Base-by-base conservation (phyloP, 1,140 invertebrate genomes). In the Sinonovacula constricta region DNA sequence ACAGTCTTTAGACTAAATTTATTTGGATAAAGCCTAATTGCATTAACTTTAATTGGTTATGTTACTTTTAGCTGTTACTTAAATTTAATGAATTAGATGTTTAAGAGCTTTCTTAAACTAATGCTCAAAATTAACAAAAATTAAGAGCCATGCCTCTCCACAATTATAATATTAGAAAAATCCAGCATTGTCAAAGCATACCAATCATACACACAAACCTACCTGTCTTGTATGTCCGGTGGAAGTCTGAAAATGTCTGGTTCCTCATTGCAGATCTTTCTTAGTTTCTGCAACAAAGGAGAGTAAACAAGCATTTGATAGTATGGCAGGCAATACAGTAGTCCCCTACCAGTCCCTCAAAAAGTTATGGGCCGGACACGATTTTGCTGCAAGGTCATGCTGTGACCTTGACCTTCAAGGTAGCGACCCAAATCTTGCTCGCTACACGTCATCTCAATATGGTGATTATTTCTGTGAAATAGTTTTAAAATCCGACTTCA, bases 211-310 rank as follows among this genome's bases (percentile, higher is more conserved):
- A 28, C 15, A 33, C 18, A 22, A 14, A 30, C 80, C 82, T 62
- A 88, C 88, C 86, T 87, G 62, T 82, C 75, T 67, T 88, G 81
- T 5, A 89, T 60, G 65, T 89, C 88, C 51, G 79, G 76, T 24
- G 86, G 84, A 57, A 89, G 80, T 72, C 71, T 79, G 63, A 89
- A 89, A 30, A 88, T 83, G 12, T 85, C 85, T 56, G 88, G 87
- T 56, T 86, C 86, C 56, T 88, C 83, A 66, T 83, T 76, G 63
- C 86, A 85, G 45, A 89, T 88, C 30, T 84, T 80, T 51, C 82
- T 62, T 33, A 89, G 63, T 84, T 87, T 87, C 87, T 88, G 81
- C 14, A 80, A 79, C n/a, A n/a, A n/a, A n/a, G n/a, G n/a, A n/a
- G n/a, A n/a, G n/a, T n/a, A n/a, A n/a, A n/a, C n/a, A n/a, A n/a